phyloP scores from a whole-genome alignment of 1,140 invertebrate genomes.

The Calephelis nemesis region DNA sequence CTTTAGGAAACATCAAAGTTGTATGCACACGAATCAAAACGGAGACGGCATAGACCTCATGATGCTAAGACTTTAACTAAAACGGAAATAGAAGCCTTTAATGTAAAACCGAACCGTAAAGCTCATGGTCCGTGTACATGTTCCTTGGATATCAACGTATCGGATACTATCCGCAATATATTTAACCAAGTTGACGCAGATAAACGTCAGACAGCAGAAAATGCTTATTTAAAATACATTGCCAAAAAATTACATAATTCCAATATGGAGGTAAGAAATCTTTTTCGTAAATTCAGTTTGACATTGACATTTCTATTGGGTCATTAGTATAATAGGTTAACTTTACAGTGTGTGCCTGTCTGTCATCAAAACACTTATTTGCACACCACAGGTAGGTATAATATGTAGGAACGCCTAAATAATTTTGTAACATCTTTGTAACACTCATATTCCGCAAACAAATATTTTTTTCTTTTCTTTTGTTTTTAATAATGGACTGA shows the following conservation, averaged over 20 bases:
- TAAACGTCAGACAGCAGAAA: constrained; percentile 60
- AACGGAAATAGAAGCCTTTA: constrained; percentile 59
- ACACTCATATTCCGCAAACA: no score
- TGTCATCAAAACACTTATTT: no score
- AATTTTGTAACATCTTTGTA: no score
- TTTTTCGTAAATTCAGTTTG: background rate
- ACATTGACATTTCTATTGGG: no score
- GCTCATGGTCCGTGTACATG: constrained; percentile 61
- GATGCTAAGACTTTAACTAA: constrained; percentile 56
- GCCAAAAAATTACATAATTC: constrained; percentile 57
- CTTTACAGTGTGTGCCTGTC: no score
- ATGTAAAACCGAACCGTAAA: constrained; percentile 52
- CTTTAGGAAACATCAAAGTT: constrained; percentile 13
- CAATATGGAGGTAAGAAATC: constrained; percentile 50
- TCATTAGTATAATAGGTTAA: no score
- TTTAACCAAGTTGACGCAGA: constrained; percentile 68
- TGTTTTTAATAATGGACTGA: no score
- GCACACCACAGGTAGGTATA: no score
- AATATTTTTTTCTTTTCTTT: no score
- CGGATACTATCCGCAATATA: constrained; percentile 67
- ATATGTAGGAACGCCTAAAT: no score
- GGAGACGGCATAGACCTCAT: constrained; percentile 38
- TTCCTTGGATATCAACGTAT: constrained; percentile 58
- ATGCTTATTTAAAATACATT: constrained; percentile 61
- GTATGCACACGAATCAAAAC: constrained; percentile 37